These are phyloP conservation scores for Watsonalla cultraria DNA, from an alignment of 2,888 invertebrate species.

Conservation along the genomic window DNA sequence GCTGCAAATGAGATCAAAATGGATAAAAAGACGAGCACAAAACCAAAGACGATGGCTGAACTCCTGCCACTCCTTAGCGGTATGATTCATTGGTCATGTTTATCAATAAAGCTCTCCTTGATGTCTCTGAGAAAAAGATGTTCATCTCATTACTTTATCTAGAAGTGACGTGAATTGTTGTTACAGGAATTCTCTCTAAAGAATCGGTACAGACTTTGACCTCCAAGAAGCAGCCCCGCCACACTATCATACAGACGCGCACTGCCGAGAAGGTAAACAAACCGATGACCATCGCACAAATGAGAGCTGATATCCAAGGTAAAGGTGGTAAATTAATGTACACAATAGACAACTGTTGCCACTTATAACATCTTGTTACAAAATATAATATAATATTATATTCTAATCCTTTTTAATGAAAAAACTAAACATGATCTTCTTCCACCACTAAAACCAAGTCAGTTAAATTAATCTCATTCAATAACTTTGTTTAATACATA, in stretches of 20 bases:
- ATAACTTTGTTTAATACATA: no score
- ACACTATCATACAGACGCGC: constrained; percentile 30
- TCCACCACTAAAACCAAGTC: no score
- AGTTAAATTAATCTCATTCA: no score
- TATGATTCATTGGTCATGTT: constrained; percentile 21
- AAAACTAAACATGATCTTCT: no score
- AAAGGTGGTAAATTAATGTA: constrained; percentile 9
- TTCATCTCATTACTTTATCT: not conserved
- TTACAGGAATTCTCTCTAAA: constrained; percentile 49
- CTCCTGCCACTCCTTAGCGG: constrained; percentile 50
- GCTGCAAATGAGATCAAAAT: constrained; percentile 22
- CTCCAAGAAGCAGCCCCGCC: constrained; percentile 42
- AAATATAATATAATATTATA: no score
- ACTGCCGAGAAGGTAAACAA: constrained; percentile 44
- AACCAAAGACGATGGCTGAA: constrained; percentile 56
- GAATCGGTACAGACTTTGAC: constrained; percentile 41
- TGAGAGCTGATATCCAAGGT: constrained; percentile 48
- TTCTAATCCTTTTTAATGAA: no score
- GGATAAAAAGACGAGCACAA: constrained; percentile 37
- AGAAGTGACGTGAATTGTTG: not conserved
- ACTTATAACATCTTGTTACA: not conserved
- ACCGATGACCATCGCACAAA: constrained; percentile 57
- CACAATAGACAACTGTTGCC: not conserved
- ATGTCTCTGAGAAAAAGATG: not conserved
- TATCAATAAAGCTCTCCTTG: not conserved